These are phyloP conservation scores for Drosophila micromelanica DNA, from an alignment of 1,140 invertebrate species.

Conservation along the genomic window DNA sequence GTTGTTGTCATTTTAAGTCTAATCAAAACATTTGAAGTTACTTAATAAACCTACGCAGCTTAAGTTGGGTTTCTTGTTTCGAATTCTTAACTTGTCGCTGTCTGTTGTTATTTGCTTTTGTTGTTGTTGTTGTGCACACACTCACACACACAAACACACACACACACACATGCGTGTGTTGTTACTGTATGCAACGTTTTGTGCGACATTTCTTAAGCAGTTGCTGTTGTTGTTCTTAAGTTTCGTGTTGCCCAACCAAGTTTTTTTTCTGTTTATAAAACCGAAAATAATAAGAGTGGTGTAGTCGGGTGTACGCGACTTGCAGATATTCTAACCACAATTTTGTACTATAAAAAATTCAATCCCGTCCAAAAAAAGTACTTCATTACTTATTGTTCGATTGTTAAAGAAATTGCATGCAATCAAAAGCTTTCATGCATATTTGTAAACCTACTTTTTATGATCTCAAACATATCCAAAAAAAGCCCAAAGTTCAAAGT, in stretches of 20 bases:
- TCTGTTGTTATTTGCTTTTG: slow-evolving; percentile 4
- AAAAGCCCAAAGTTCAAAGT: too few species aligned
- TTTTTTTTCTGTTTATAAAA: slow-evolving; percentile 9
- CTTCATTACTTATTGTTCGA: too few species aligned
- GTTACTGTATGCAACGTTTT: slow-evolving; percentile 12
- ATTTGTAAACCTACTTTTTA: too few species aligned
- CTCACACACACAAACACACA: slow-evolving; percentile 26
- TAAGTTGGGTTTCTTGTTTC: slow-evolving; percentile 81
- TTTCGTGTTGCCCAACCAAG: slow-evolving; percentile 23
- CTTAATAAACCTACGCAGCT: slow-evolving; percentile 81
- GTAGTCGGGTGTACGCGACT: too few species aligned
- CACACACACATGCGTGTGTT: background rate
- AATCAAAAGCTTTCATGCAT: too few species aligned
- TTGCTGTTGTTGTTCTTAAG: slow-evolving; percentile 32
- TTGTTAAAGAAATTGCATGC: too few species aligned
- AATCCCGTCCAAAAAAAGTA: too few species aligned
- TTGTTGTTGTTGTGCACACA: slow-evolving; percentile 23
- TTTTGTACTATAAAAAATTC: too few species aligned
- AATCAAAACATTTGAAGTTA: slow-evolving; percentile 82
- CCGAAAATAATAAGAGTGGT: background rate
- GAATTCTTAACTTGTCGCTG: slow-evolving; percentile 74
- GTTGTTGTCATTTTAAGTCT: slow-evolving; percentile 76
- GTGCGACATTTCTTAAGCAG: slow-evolving; percentile 41
- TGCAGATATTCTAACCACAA: too few species aligned
- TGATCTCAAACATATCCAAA: too few species aligned